phyloP scores from a whole-genome alignment of 2,113 vertebrate species.

The Cardinalis cardinalis region DNA sequence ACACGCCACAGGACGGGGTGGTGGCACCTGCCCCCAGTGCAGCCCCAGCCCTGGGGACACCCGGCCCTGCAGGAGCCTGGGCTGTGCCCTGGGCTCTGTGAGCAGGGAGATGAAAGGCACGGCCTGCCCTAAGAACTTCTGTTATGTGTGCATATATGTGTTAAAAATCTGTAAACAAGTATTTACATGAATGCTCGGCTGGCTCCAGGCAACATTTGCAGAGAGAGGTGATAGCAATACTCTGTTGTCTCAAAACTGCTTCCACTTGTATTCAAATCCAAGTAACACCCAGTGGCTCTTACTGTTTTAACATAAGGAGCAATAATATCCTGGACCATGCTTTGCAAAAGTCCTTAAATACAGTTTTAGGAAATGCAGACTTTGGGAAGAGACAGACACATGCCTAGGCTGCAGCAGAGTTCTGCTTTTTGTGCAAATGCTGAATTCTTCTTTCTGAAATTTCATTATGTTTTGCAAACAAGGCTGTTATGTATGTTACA shows the following conservation, averaged over 20 bases:
- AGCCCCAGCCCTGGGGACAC: not conserved
- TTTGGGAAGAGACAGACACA: accelerated
- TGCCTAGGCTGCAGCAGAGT: not conserved
- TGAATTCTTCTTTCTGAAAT: not conserved
- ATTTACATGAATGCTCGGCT: not conserved
- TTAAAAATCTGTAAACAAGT: not conserved
- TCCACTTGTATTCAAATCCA: not conserved
- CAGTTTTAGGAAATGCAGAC: not conserved
- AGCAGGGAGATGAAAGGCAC: not conserved
- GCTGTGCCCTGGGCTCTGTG: accelerated
- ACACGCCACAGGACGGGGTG: accelerated
- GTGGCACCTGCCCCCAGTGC: not conserved
- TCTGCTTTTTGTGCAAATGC: not conserved
- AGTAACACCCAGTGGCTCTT: not conserved
- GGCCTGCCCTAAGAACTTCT: not conserved
- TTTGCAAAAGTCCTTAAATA: not conserved
- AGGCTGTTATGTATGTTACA: not conserved
- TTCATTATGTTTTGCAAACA: not conserved
- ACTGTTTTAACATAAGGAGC: not conserved
- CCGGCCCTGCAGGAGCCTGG: accelerated
- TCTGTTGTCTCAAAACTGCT: not conserved
- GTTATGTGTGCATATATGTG: not conserved
- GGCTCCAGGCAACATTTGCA: not conserved
- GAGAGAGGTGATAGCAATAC: not conserved
- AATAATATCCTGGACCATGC: not conserved